phyloP scores from a whole-genome alignment of 2,888 invertebrate species.

The Ceratothoa steindachneri region DNA sequence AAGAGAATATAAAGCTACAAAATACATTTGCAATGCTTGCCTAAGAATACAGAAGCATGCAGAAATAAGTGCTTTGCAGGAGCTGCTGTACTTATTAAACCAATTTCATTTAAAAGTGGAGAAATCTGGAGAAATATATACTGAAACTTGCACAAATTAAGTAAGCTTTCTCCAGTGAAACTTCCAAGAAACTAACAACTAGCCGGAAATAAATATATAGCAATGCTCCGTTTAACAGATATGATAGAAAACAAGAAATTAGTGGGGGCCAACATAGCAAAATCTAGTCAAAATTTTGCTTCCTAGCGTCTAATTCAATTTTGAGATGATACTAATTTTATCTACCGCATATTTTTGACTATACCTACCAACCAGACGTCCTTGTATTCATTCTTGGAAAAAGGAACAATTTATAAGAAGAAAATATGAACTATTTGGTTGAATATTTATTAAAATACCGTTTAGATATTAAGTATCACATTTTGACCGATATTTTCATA shows the following conservation, averaged over 20 bases:
- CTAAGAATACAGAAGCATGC: no score
- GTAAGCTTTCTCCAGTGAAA: neutral
- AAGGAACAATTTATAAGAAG: constrained; percentile 1
- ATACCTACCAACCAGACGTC: constrained; percentile 47
- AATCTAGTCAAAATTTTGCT: neutral
- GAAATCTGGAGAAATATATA: no score
- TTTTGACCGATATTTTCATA: no score
- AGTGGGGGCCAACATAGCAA: neutral
- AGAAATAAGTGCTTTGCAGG: no score
- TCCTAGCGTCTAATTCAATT: neutral
- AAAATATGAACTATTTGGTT: no score
- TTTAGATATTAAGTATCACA: neutral
- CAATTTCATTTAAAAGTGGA: no score
- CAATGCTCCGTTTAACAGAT: neutral
- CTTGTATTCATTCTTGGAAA: constrained; percentile 46
- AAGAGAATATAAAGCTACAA: no score
- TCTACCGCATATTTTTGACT: neutral
- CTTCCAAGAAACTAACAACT: neutral
- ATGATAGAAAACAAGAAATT: neutral
- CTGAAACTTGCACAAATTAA: no score
- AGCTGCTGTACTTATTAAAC: no score
- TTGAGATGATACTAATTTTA: neutral
- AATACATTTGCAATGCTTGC: no score
- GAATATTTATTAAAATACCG: neutral
- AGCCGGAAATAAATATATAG: neutral